Base-by-base conservation (phyloP, 2,797 vertebrate genomes). In the Coccyzus lansbergi region DNA sequence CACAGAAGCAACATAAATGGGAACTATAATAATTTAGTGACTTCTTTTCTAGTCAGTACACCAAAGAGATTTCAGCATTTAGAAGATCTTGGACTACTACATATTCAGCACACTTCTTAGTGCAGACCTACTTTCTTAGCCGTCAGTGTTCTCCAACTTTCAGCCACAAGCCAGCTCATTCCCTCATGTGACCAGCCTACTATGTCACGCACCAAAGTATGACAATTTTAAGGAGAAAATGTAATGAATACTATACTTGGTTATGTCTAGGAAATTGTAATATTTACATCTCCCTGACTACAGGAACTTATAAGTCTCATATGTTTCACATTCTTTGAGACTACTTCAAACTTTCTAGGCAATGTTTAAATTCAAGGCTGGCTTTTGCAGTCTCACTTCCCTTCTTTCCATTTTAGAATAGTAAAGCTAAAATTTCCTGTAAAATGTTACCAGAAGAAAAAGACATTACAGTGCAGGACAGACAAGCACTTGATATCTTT, bases 181-280 rank as follows among this genome's bases (percentile, higher is more conserved):
- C 68, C 58, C 80, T 60, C 1, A 0, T 70, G 64, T 53, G n/a
- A 80, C 71, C 38, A 67, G 70, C 31, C 64, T 83, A 38, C 49
- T 55, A 53, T 17, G 46, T 72, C 88, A 92, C 60, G 49, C 68
- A 90, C 74, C 92, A 77, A 90, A 90, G 77, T 60, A 69, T 85
- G 70, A 79, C 44, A 93, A 49, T 51, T 88, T 80, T 85, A 42
- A 82, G 44, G 44, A 88, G 48, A 80, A 67, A 49, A 65, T 26
- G 31, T 58, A 90, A 83, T 65, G 22, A 91, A 90, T 88, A 91
- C 63, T 67, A 34, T n/a, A 18, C 80, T 79, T 68, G 56, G 40
- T 49, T 82, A 64, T 42, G 19, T 36, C 83, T 80, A 70, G 74
- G 49, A 82, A 93, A 79, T 34, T 83, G 64, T 77, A 90, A 86